Evolutionary conservation across 2,113 vertebrate genomes (phyloP).

Genomic region (Epinephelus fuscoguttatus): DNA sequence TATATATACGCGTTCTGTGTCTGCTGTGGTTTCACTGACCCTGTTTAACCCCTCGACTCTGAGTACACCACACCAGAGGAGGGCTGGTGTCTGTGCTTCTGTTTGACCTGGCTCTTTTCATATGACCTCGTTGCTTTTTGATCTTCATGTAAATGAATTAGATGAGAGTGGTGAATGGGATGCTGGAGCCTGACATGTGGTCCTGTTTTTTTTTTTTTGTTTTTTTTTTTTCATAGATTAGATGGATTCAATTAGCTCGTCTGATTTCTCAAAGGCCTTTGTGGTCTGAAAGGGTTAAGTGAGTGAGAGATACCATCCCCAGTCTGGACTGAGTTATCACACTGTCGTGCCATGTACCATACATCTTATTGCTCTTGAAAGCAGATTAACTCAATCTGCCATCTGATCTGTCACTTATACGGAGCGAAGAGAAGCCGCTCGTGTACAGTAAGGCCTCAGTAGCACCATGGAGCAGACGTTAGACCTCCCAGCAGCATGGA

Average conservation of each 20-base stretch:
- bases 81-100: constrained; percentile 40
- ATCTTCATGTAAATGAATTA: constrained; percentile 76
- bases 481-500: background rate
- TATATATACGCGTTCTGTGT: background rate
- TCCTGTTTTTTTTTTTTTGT: constrained; percentile 38
- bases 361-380: constrained; percentile 50
- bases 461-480: constrained; percentile 2
- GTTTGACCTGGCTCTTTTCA: constrained; percentile 52
- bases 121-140: constrained; percentile 61
- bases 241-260: constrained; percentile 72
- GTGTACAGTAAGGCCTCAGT: constrained; percentile 37
- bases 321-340: constrained; percentile 68
- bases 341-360: constrained; percentile 39
- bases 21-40: constrained; percentile 7
- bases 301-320: constrained; percentile 64
- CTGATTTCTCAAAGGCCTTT: constrained; percentile 63
- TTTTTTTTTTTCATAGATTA: constrained; percentile 46
- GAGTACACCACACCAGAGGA: background rate
- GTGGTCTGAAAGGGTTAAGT: constrained; percentile 68
- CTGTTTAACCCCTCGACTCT: constrained; percentile 18
- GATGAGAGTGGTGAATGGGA: constrained; percentile 52
- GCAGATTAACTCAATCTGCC: constrained; percentile 59
- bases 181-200: constrained; percentile 64
- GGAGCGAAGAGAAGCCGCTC: constrained; percentile 13
- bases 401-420: constrained; percentile 52